Evolutionary conservation across 2,888 invertebrate species (phyloP).

Genomic region (Eubasilissa splendida): DNA sequence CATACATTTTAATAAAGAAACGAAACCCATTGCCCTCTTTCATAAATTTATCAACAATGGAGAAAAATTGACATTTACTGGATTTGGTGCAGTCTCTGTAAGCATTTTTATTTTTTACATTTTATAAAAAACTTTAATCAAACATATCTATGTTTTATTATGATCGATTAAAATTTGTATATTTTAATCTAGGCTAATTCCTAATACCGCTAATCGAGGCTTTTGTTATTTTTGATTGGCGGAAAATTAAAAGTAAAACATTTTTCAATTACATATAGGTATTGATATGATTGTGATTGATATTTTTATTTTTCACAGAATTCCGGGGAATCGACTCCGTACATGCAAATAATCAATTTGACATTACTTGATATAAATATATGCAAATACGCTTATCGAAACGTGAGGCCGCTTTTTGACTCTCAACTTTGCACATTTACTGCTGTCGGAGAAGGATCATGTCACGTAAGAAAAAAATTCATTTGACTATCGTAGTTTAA

Average conservation of each 20-base stretch:
- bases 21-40: conserved; percentile 33
- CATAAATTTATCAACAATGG: conserved; percentile 20
- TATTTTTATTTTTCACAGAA: conserved; percentile 37
- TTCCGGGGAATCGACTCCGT: conserved; percentile 29
- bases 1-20: conserved; percentile 33
- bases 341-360: conserved; percentile 44
- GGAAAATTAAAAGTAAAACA: too few species aligned
- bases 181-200: too few species aligned
- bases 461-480: conserved; percentile 44
- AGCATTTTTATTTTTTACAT: conserved; percentile 12
- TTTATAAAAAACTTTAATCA: background rate
- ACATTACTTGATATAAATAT: conserved; percentile 39
- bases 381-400: conserved; percentile 52
- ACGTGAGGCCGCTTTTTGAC: conserved; percentile 48
- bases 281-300: too few species aligned
- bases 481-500: too few species aligned
- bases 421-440: conserved; percentile 55
- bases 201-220: too few species aligned
- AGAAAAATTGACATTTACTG: conserved; percentile 45
- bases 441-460: conserved; percentile 47
- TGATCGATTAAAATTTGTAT: too few species aligned
- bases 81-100: conserved; percentile 49
- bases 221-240: too few species aligned
- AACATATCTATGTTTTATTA: too few species aligned
- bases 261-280: too few species aligned